A percentile compares a stretch with the other conserved stretches of the same genome.
These are phyloP conservation scores for Cercocebus atys DNA, from an alignment of 2,113 vertebrate genomes.

Conservation along the genomic window DNA sequence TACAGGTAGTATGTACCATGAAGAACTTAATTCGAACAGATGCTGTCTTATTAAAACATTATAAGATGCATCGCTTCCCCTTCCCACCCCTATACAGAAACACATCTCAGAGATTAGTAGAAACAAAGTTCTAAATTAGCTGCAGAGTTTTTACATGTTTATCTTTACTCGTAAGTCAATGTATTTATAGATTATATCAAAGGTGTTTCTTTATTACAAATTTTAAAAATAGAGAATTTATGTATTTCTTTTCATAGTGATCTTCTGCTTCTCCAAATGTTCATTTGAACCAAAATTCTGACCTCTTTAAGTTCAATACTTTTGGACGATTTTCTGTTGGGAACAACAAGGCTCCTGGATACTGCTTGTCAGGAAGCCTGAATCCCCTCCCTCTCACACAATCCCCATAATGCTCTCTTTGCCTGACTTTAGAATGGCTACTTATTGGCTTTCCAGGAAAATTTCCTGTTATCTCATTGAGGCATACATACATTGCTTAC, in stretches of 20 bases:
- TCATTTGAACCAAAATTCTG: background rate
- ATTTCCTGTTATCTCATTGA: background rate
- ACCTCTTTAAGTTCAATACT: background rate
- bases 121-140: background rate
- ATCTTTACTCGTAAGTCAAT: background rate
- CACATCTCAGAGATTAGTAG: background rate
- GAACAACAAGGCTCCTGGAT: background rate
- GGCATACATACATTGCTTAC: background rate
- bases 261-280: background rate
- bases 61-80: background rate
- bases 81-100: background rate
- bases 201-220: background rate
- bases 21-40: constrained; percentile 33
- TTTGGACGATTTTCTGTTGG: background rate
- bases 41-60: constrained; percentile 49
- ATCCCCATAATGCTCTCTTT: background rate
- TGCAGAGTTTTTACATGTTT: background rate
- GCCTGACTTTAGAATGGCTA: background rate
- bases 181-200: background rate
- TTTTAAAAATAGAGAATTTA: background rate
- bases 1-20: constrained; percentile 4
- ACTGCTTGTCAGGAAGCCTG: background rate
- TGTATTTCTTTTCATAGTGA: background rate
- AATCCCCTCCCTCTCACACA: background rate
- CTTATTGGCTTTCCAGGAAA: background rate